Base-by-base conservation (phyloP, 1,140 invertebrate genomes). In the Armadillidium nasatum region DNA sequence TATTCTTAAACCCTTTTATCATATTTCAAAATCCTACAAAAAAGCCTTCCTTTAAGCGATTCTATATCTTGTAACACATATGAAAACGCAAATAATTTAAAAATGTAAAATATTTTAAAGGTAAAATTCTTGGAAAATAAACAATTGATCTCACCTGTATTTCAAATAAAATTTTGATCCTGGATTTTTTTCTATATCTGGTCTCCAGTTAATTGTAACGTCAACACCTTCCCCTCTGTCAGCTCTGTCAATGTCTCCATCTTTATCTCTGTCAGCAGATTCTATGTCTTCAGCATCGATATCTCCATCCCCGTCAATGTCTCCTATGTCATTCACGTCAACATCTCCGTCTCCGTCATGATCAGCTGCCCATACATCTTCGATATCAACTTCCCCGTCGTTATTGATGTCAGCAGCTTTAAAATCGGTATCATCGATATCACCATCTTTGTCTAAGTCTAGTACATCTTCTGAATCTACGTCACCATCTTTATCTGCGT, bases 161-260 rank as follows among this genome's bases (percentile, higher is more conserved):
- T 94, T 92, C 0, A 93, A 94, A 82, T 90, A 95, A 85, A 97
- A 97, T 83, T 95, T 92, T n/a, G 91, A 91, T 79, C 91, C 91
- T 4, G 93, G 89, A 81, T 91, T 83, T 19, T 83, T 85, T 66
- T 84, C 88, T 44, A 90, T 83, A 82, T 89, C 90, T 7, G 93
- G 92, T 67, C 88, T 82, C 94, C 94, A 97, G 19, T 88, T 89
- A 0, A 98, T 88, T 80, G 89, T 89, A 43, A 96, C 89, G 33
- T 76, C 71, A 3, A 81, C 66, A 15, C 77, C 80, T 15, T 76
- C 76, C 0, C 77, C 80, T 19, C 77, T 76, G 44, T 81, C 80
- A n/a, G 75, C 80, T 0, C 73, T 75, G 54, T 81, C 80, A 10
- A 81, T 75, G 60, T 81, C 80, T 10, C 80, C 80, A 50, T 81